phyloP scores from a whole-genome alignment of 37 sponge, comb jelly and placozoan species.

The Crambe crambe region DNA sequence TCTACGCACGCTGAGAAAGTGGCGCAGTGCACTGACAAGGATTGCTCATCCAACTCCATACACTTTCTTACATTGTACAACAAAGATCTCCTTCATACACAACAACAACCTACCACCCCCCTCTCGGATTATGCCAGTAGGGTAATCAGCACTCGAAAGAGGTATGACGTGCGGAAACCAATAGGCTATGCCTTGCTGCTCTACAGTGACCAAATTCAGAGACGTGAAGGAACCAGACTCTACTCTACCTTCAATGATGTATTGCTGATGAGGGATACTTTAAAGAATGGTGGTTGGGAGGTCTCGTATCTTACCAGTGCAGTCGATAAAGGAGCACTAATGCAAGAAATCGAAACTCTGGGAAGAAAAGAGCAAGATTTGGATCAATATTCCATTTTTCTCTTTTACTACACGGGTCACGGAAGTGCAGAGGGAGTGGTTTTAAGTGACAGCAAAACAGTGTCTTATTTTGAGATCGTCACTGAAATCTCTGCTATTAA shows the following conservation, averaged over 20 bases:
- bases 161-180: conserved; percentile 13
- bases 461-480: conserved; percentile 34
- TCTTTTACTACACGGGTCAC: conserved; percentile 57
- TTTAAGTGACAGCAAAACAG: background rate
- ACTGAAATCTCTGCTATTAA: background rate
- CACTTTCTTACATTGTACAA: no score
- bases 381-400: conserved; percentile 25
- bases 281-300: background rate
- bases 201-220: conserved; percentile 4
- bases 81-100: no score
- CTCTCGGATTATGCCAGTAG: no score
- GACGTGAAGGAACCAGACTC: background rate
- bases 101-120: no score
- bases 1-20: background rate
- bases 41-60: no score
- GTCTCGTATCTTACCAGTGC: background rate
- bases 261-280: background rate
- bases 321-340: background rate
- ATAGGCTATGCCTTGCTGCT: conserved; percentile 47
- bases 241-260: conserved; percentile 15
- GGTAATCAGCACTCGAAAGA: no score
- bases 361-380: background rate
- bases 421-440: conserved; percentile 31
- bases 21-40: background rate
- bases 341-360: background rate